phyloP scores from a whole-genome alignment of 2,797 vertebrate genomes.

The Uromys caudimaculatus region DNA sequence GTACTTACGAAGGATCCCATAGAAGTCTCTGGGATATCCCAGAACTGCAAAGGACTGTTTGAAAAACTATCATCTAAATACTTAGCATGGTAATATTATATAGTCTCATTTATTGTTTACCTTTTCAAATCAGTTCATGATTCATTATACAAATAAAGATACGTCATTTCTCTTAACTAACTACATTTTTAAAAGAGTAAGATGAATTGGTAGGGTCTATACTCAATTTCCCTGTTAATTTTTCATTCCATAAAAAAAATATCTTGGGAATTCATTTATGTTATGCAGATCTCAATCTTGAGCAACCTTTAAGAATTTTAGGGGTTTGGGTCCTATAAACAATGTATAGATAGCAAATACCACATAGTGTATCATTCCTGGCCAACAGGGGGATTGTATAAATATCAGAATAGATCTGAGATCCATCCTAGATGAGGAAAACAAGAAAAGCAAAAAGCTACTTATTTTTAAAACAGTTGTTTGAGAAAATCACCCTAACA shows the following conservation, averaged over 20 bases:
- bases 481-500: background rate
- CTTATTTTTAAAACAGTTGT: background rate
- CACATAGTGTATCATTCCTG: background rate
- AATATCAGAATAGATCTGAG: background rate
- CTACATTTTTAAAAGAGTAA: background rate
- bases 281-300: constrained; percentile 7
- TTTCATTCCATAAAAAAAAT: background rate
- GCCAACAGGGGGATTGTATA: background rate
- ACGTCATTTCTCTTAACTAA: constrained; percentile 26
- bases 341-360: background rate
- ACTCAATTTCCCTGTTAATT: background rate
- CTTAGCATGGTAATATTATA: background rate
- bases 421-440: background rate
- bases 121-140: constrained; percentile 8
- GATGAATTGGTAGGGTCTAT: background rate
- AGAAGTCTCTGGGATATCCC: background rate
- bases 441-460: background rate
- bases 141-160: background rate
- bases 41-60: background rate
- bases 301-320: background rate
- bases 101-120: background rate
- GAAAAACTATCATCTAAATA: background rate
- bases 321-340: background rate
- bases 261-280: constrained; percentile 13
- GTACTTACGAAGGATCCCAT: background rate